phyloP scores from a whole-genome alignment of 2,797 vertebrate genomes.

The Toxotes lorentzi region DNA sequence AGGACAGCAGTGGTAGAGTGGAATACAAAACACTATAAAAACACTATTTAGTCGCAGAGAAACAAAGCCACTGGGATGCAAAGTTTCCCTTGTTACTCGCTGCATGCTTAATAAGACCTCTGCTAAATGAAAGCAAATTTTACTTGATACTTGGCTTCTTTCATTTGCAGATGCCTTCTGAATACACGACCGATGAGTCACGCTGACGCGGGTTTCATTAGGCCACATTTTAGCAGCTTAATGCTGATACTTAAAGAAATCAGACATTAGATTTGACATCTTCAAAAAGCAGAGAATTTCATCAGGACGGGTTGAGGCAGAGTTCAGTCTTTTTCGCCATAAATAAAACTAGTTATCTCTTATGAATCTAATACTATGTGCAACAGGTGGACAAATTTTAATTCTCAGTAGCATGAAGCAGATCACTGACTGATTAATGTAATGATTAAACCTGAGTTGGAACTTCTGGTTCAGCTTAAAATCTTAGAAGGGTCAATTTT shows the following conservation, averaged over 20 bases:
- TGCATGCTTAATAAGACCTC: slow-evolving; percentile 51
- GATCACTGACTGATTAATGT: neutral
- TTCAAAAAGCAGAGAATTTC: neutral
- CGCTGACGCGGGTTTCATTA: neutral
- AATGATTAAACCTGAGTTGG: neutral
- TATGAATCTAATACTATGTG: neutral
- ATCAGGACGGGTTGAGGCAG: neutral
- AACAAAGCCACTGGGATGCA: slow-evolving; percentile 60
- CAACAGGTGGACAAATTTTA: neutral
- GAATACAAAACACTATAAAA: slow-evolving; percentile 78
- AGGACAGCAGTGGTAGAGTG: slow-evolving; percentile 62
- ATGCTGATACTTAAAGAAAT: neutral
- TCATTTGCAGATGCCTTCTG: slow-evolving; percentile 6
- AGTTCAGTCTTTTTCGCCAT: neutral
- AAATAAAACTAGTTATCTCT: neutral
- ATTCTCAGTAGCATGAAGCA: neutral
- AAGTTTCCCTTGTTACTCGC: slow-evolving; percentile 56
- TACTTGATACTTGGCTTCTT: slow-evolving; percentile 24
- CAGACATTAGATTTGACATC: neutral
- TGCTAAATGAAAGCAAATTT: slow-evolving; percentile 30
- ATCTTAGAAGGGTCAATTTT: too few relatives aligned
- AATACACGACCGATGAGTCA: neutral
- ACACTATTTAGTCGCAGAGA: slow-evolving; percentile 66
- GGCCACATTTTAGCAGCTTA: neutral
- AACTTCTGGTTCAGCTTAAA: too few relatives aligned